phyloP scores from a whole-genome alignment of 2,888 invertebrate genomes.

The Gymnosoma rotundatum region DNA sequence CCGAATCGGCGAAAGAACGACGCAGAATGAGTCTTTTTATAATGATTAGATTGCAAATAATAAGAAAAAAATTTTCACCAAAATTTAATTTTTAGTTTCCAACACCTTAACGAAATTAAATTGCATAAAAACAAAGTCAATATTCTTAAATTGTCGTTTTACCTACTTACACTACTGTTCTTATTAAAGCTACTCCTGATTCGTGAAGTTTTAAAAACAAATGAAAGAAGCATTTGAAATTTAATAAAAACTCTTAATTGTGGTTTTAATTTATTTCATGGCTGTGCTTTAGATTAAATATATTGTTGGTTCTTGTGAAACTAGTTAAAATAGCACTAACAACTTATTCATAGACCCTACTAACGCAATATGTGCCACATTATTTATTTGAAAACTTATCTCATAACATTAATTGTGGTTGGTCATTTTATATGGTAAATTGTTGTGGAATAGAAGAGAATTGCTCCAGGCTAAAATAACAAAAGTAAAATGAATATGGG shows the following conservation, averaged over 20 bases:
- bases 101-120: too few relatives aligned
- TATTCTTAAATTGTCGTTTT: too few relatives aligned
- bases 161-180: too few relatives aligned
- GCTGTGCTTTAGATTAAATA: constrained; percentile 14
- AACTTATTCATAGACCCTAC: not conserved
- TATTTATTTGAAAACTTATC: constrained; percentile 72
- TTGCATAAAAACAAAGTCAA: too few relatives aligned
- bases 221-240: constrained; percentile 5
- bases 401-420: constrained; percentile 82
- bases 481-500: constrained; percentile 28
- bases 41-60: too few relatives aligned
- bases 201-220: too few relatives aligned
- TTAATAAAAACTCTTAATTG: constrained; percentile 49
- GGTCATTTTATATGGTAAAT: constrained; percentile 74
- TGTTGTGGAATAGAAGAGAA: constrained; percentile 38
- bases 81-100: too few relatives aligned
- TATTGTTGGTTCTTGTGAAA: constrained; percentile 5
- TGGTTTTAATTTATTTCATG: constrained; percentile 65
- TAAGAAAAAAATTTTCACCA: too few relatives aligned
- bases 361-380: constrained; percentile 49
- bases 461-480: constrained; percentile 53
- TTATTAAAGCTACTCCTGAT: too few relatives aligned
- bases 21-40: too few relatives aligned
- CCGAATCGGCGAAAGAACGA: too few relatives aligned
- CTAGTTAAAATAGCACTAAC: constrained; percentile 3